phyloP scores from a whole-genome alignment of 2,888 invertebrate species.

The Eugnorisma glareosa region DNA sequence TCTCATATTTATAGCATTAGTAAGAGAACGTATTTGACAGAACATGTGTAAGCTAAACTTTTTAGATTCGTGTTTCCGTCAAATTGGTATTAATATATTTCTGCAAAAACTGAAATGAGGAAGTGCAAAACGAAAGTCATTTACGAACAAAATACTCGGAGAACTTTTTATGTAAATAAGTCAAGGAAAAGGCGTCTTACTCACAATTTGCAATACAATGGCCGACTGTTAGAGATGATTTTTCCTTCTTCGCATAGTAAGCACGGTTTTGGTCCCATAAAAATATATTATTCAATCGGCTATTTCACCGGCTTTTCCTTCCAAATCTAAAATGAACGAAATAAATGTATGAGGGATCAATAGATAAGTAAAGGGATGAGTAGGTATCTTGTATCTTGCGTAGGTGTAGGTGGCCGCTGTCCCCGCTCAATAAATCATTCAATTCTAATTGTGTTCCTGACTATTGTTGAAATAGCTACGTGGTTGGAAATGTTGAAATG shows the following conservation, averaged over 20 bases:
- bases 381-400: conserved; percentile 65
- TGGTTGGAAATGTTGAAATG: neutral
- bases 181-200: conserved; percentile 85
- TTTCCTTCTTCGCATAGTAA: conserved; percentile 88
- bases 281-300: conserved; percentile 90
- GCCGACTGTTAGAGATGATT: conserved; percentile 87
- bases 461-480: neutral
- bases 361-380: conserved; percentile 76
- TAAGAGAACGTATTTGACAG: conserved; percentile 12
- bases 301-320: conserved; percentile 84
- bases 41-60: conserved; percentile 22
- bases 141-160: conserved; percentile 83
- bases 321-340: conserved; percentile 83
- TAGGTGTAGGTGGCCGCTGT: conserved; percentile 53
- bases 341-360: conserved; percentile 83
- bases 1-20: conserved; percentile 6
- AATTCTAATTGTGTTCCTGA: conserved; percentile 27
- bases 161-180: conserved; percentile 88
- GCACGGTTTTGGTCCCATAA: conserved; percentile 86
- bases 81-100: conserved; percentile 67
- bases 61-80: conserved; percentile 48
- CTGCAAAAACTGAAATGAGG: conserved; percentile 70
- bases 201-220: conserved; percentile 90
- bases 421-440: conserved; percentile 37
- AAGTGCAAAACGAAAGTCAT: conserved; percentile 85